Evolutionary conservation across 2,888 invertebrate species (phyloP), one percentile per base, ranked within the genome.

Genomic region (Troglohyphantes excavatus): DNA sequence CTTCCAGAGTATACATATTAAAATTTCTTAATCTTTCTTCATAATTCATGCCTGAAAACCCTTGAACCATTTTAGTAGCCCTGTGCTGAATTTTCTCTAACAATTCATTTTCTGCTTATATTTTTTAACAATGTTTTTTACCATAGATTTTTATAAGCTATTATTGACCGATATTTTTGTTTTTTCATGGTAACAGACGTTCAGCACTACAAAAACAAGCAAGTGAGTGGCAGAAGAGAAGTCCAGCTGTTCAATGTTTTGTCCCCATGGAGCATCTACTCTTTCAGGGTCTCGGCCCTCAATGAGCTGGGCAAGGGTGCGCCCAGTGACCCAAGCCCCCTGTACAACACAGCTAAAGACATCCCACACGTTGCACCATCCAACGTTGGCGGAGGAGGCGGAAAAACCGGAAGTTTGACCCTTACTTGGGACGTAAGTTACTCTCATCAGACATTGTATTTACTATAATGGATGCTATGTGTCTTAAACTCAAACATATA

Each of bases 361-460:
- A 95, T 95, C 91, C 98, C 98, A 0, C 96, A 95, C 91, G 95
- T 95, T 92, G 95, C 96, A 6, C 98, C 98, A 0, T 93, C 94
- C 5, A 96, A 97, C 92, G 95, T 99, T 59, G 95, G 97, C 19
- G 98, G 99, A 0, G 99, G 99, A 3, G 98, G 98, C 65, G 98
- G 98, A 13, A 98, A 98, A 94, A 97, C 98, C 91, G 98, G 98
- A 0, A 98, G 98, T 93, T 95, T 99, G 2, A 97, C 97, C 0
- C 97, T 99, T 78, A 96, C 96, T 0, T 99, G 98, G 98, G 95
- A 94, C 92, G 94, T 94, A 92, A 92, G 93, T 92, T 53, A 67
- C 65, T n/a, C 9, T 70, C 33, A 19, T 70, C n/a, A n/a, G n/a
- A n/a, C n/a, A n/a, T n/a, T n/a, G n/a, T n/a, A n/a, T n/a, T n/a